Base-by-base conservation (phyloP, 2,113 vertebrate genomes). In the Istiophorus platypterus region DNA sequence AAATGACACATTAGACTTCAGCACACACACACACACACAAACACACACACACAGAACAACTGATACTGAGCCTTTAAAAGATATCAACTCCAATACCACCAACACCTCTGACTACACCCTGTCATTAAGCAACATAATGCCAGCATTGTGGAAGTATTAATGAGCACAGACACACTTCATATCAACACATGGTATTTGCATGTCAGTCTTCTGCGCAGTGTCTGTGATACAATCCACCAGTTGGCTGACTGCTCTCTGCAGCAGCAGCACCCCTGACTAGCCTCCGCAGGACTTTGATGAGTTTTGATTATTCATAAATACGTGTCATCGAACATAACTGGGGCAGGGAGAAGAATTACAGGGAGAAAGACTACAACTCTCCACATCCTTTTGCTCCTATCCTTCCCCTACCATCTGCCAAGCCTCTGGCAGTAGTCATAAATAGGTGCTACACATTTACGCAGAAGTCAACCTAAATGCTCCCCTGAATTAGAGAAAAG, bases 231-330 rank as follows among this genome's bases (percentile, higher is more conserved):
- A 26, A 27, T 75, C 47, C 66, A 61, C 26, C 7, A 67, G 49
- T 73, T 52, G 65, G 57, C 64, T 31, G 31, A 71, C 57, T 69
- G 72, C 72, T 70, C 49, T 42, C 69, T 69, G 73, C 63, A 52
- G 66, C 79, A 76, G 74, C 78, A 76, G 65, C 74, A 78, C 39
- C 4, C 57, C 78, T 51, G 29, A 79, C 80, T 64, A 65, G 37
- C 45, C 64, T 77, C 59, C 56, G 64, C 70, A 51, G 71, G 59
- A 70, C 82, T 58, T 56, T 34, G 49, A 75, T 88, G 73, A 85
- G 69, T 87, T 92, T 81, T 85, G 91, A 92, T 92, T 92, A 89
- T 90, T 89, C 78, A 84, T 59, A 64, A 81, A 83, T 79, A 63
- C 24, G 75, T 79, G 84, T 83, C 82, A 86, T 81, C 20, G 59